phyloP scores from a whole-genome alignment of 2,888 invertebrate genomes.

The Caenorhabditis macrosperma region DNA sequence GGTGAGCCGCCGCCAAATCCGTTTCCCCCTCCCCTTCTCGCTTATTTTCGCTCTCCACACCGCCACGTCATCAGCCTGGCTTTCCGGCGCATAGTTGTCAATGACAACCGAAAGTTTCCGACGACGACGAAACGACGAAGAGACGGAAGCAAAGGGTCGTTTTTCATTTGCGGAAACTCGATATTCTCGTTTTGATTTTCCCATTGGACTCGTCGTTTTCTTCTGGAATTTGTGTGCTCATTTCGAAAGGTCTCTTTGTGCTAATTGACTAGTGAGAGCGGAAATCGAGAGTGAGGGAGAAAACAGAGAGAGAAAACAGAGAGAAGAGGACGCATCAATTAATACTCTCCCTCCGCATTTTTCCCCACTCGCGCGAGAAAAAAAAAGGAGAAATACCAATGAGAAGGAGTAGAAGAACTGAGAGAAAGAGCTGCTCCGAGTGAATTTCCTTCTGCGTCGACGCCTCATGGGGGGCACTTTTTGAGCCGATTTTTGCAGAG shows the following conservation, averaged over 20 bases:
- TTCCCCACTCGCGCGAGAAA: neutral
- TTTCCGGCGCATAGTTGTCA: constrained; percentile 1
- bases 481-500: neutral
- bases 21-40: neutral
- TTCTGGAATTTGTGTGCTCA: neutral
- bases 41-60: neutral
- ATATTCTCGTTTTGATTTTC: neutral
- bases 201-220: neutral
- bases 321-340: neutral
- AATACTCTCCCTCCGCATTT: neutral
- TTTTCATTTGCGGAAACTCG: constrained; percentile 9
- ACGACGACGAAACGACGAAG: too few species aligned
- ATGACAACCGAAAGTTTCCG: neutral
- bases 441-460: neutral
- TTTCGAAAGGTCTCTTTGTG: too few species aligned
- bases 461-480: neutral
- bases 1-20: neutral
- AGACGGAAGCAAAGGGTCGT: constrained; percentile 16
- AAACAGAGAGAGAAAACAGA: neutral
- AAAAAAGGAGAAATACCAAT: neutral
- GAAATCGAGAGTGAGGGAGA: neutral
- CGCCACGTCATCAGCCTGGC: neutral
- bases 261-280: too few species aligned
- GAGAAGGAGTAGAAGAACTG: too few species aligned
- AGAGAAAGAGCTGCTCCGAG: too few species aligned